Evolutionary conservation across 2,797 vertebrate species (phyloP), one percentile per base, ranked within the genome.

Genomic region (Leptoclinus maculatus): DNA sequence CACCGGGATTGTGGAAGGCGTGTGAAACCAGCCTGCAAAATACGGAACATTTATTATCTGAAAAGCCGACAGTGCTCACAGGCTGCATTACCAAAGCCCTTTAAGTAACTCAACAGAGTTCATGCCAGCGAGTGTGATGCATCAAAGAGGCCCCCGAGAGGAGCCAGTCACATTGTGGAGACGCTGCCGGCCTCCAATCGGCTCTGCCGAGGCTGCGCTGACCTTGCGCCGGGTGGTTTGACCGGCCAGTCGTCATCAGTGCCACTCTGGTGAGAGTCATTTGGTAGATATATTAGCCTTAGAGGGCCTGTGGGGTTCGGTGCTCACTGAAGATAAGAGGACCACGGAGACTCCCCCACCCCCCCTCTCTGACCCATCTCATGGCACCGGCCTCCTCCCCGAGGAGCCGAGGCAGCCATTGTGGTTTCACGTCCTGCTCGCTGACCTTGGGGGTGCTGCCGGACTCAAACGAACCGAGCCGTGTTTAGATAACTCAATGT

Each of bases 321-420:
- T 88, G 87, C 83, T 84, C 73, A 12, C 83, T 65, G 84, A 79
- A 86, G 91, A 93, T 91, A 92, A 93, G 86, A 84, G 83, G 80
- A 83, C 82, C 86, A 54, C 17, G 12, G 88, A 87, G 87, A 86
- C 85, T 73, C 51, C 77, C 79, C 69, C 79, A 1, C 13, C 14
- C 41, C 5, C 81, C 41, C 41, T 2, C 41, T 3, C 10, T 76
- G 90, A 89, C 85, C 85, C 87, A 83, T 83, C 87, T 87, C 87
- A 12, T 53, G 78, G 80, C 78, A 47, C 79, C 17, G 38, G 62
- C 66, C 67, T 69, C 74, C 71, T 83, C 83, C 81, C 86, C 47
- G 16, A 68, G 14, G 86, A 84, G 78, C 67, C 51, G 10, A 66
- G 57, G 13, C 82, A 72, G 78, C 72, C 79, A 32, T 74, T 76